Conservation (phyloP, 2,797 vertebrate genomes). For the Chloroceryle amazona region DNA sequence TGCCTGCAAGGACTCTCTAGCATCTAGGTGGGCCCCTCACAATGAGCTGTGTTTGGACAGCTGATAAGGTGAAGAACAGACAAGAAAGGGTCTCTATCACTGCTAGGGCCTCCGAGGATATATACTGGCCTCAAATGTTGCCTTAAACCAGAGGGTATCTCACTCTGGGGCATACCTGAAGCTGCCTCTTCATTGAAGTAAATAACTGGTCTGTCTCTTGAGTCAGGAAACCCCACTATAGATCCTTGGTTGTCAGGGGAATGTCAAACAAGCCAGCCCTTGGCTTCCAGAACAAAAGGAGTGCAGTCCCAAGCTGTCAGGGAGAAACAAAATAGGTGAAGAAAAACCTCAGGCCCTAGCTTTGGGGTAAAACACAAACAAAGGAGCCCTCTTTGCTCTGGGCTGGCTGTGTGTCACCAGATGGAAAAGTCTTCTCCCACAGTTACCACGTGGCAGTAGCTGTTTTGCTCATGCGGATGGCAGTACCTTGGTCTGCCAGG, state of each 20-base stretch:
- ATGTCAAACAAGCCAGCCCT: background rate
- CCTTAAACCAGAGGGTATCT: background rate
- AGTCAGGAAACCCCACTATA: background rate
- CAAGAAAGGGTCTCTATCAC: background rate
- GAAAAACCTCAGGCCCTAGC: background rate
- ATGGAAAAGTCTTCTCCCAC: background rate
- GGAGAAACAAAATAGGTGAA: background rate
- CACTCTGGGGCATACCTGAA: background rate
- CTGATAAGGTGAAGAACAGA: background rate
- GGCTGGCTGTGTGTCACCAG: background rate
- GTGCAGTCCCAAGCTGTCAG: background rate
- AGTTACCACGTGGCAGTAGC: background rate
- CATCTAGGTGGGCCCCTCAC: background rate
- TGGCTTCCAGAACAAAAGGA: background rate
- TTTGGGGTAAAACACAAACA: background rate
- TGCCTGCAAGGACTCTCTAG: background rate
- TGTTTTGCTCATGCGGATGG: background rate
- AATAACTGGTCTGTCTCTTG: background rate
- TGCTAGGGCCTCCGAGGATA: background rate
- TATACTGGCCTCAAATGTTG: background rate
- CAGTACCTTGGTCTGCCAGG: background rate
- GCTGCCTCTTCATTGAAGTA: background rate
- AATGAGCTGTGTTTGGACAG: background rate
- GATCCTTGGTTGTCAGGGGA: background rate
- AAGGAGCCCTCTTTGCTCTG: background rate